Evolutionary conservation across 1,140 invertebrate genomes (phyloP), one percentile per base, ranked within the genome.

Genomic region (Lethrus apterus): DNA sequence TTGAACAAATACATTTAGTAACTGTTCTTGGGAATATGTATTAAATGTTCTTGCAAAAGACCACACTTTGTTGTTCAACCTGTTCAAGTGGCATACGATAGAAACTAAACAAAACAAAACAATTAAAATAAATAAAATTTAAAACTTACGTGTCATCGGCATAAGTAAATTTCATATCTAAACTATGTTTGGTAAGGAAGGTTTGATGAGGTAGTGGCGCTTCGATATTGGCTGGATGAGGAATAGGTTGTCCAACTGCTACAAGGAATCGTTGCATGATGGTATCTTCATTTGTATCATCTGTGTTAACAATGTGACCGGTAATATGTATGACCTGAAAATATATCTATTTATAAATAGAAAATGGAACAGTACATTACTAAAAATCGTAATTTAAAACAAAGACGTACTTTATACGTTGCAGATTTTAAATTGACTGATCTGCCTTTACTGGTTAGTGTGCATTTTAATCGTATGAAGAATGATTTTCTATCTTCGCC

Each of bases 91-190:
- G n/a, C n/a, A n/a, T n/a, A n/a, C n/a, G n/a, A n/a, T n/a, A n/a
- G n/a, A n/a, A n/a, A n/a, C n/a, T n/a, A n/a, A n/a, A n/a, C n/a
- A n/a, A n/a, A n/a, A n/a, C n/a, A n/a, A n/a, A n/a, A n/a, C n/a
- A n/a, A n/a, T n/a, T n/a, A n/a, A n/a, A n/a, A n/a, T n/a, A n/a
- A n/a, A n/a, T 14, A 4, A 33, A 33, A 33, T 11, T 17, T 20
- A 31, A 43, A 49, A 76, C 82, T 79, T 73, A 95, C 92, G 84
- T 89, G 51, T 94, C 89, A 72, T 96, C 92, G 48, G 84, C 88
- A 63, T 92, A 90, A 10, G 86, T 91, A 63, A 93, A 94, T 64
- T 89, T 92, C 90, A 95, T 94, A 64, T 92, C 89, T 57, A 93
- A 75, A 59, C 78, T 86, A 65, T 95, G 92, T 63, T 91, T 89